phyloP scores from a whole-genome alignment of 2,113 vertebrate genomes.

The Zeus faber region DNA sequence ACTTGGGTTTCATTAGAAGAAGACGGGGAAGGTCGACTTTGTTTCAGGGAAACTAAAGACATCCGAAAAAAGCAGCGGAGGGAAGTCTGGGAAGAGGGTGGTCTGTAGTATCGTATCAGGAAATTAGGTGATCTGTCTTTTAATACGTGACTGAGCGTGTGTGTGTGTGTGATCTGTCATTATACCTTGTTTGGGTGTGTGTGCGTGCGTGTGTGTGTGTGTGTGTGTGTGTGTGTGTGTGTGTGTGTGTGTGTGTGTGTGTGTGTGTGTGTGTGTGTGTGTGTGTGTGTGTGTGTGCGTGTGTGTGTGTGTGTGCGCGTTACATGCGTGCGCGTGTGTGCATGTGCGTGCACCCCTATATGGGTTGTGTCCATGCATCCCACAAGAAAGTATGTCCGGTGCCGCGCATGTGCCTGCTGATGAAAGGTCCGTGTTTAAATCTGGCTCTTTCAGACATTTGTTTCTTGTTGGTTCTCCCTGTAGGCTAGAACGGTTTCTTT shows the following conservation, averaged over 20 bases:
- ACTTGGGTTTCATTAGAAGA: constrained; percentile 62
- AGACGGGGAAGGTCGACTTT: constrained; percentile 40
- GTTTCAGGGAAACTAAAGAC: constrained; percentile 4
- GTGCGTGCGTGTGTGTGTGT: neutral
- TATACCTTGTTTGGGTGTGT: neutral
- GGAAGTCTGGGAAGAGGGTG: neutral
- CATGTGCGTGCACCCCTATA: too few relatives aligned
- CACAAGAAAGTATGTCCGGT: neutral
- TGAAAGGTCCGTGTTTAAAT: constrained; percentile 14
- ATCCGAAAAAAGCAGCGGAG: constrained; percentile 9
- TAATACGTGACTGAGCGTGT: neutral
- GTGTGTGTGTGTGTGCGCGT: neutral
- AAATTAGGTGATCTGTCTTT: neutral
- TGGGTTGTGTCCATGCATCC: neutral
- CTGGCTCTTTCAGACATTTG: constrained; percentile 18
- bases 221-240: constrained; percentile 2
- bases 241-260: neutral
- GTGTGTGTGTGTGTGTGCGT: neutral
- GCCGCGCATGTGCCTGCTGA: neutral
- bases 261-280: neutral
- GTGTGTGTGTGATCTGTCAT: constrained; percentile 2
- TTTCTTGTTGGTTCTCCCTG: constrained; percentile 34
- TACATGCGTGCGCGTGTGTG: neutral
- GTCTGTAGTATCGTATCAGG: neutral
- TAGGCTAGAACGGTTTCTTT: too few relatives aligned